Conservation (phyloP, 2,888 invertebrate species). For the Agrotis exclamationis region DNA sequence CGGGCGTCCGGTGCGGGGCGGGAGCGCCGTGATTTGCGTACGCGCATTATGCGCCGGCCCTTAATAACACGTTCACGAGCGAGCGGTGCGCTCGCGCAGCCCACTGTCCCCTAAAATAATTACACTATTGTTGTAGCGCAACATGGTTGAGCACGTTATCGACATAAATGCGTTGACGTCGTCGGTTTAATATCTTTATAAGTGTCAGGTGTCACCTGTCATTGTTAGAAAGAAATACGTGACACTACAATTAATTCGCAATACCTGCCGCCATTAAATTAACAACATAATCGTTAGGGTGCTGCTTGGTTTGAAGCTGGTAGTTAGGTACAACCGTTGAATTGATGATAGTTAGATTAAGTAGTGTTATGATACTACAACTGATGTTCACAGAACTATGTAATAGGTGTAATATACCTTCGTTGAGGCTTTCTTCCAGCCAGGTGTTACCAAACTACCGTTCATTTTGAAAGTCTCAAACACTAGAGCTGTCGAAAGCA, state of each 20-base stretch:
- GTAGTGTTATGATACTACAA: background rate
- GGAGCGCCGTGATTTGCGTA: slow-evolving; percentile 82
- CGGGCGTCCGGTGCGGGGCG: slow-evolving; percentile 69
- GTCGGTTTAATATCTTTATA: slow-evolving; percentile 35
- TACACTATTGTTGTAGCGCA: slow-evolving; percentile 63
- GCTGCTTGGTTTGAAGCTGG: background rate
- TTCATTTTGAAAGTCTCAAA: slow-evolving; percentile 47
- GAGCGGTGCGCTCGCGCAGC: slow-evolving; percentile 40
- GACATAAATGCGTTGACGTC: slow-evolving; percentile 15
- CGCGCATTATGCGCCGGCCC: slow-evolving; percentile 70
- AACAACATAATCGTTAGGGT: background rate
- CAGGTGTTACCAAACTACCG: slow-evolving; percentile 8
- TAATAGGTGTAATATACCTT: background rate
- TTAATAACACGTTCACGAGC: slow-evolving; percentile 71
- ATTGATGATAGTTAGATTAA: background rate
- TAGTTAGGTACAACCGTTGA: background rate
- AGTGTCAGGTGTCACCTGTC: slow-evolving; percentile 19
- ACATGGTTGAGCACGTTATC: slow-evolving; percentile 23
- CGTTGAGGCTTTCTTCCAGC: background rate
- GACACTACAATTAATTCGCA: background rate
- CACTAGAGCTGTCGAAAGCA: slow-evolving; percentile 2
- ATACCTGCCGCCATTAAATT: background rate
- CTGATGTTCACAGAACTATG: too few species aligned
- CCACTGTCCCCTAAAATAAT: slow-evolving; percentile 70
- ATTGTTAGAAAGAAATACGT: background rate